A percentile compares a stretch with the other conserved stretches of the same genome.
Conservation (phyloP, 1,140 invertebrate genomes). For the Orchestia grillus region DNA sequence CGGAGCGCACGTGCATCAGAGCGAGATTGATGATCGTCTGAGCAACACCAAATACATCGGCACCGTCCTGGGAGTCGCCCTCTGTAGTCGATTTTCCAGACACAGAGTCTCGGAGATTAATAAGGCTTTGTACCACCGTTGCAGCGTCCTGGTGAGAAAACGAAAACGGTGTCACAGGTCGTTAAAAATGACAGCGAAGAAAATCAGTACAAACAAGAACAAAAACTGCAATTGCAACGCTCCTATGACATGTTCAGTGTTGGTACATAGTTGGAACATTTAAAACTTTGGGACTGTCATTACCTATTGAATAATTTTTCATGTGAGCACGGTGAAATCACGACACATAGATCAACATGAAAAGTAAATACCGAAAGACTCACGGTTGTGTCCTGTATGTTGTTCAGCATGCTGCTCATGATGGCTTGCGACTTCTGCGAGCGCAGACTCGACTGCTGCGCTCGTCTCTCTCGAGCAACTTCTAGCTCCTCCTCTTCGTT, state of each 20-base stretch:
- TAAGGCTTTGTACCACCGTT: slow-evolving; percentile 57
- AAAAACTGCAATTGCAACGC: not conserved
- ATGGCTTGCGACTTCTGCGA: slow-evolving; percentile 64
- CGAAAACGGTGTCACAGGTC: not conserved
- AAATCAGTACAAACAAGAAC: not conserved
- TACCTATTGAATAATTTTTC: not conserved
- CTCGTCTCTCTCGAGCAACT: slow-evolving; percentile 61
- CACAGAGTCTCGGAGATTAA: slow-evolving; percentile 55
- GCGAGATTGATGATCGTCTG: slow-evolving; percentile 66
- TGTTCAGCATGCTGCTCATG: slow-evolving; percentile 61
- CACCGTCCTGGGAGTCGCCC: not conserved
- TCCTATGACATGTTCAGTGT: not conserved
- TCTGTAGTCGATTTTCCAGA: not conserved
- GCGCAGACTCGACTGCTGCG: slow-evolving; percentile 61
- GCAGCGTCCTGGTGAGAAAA: slow-evolving; percentile 58
- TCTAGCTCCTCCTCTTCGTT: slow-evolving; percentile 64
- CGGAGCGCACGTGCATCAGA: slow-evolving; percentile 61
- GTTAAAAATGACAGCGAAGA: not conserved
- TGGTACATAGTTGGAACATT: not conserved
- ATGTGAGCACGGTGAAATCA: not conserved
- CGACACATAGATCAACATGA: not conserved
- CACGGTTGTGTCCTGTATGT: slow-evolving; percentile 61
- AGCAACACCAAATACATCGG: slow-evolving; percentile 62
- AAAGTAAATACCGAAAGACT: not conserved
- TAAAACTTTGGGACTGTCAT: not conserved